A percentile compares a stretch with the other conserved stretches of the same genome.
phyloP scores from a whole-genome alignment of 2,797 vertebrate genomes.

The Falco naumanni region DNA sequence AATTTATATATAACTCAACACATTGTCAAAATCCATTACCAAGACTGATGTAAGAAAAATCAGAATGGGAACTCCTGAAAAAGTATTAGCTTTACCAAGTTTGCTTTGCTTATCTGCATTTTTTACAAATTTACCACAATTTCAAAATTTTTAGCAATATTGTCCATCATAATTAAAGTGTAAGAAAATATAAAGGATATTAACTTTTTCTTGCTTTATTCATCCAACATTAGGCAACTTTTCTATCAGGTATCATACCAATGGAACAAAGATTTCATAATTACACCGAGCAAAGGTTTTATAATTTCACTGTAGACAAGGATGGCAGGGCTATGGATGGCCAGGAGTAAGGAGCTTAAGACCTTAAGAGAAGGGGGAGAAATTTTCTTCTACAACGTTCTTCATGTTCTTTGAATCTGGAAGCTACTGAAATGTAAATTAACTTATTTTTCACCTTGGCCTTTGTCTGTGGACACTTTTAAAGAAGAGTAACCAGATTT shows the following conservation, averaged over 20 bases:
- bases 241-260: background rate
- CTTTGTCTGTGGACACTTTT: background rate
- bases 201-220: background rate
- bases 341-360: background rate
- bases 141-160: background rate
- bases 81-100: background rate
- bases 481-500: background rate
- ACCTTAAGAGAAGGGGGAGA: background rate
- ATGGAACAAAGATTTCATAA: background rate
- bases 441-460: background rate
- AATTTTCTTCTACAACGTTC: background rate
- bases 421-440: background rate
- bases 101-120: background rate
- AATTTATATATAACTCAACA: background rate
- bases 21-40: background rate
- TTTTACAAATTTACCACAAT: background rate
- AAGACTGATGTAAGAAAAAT: background rate
- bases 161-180: background rate
- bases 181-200: background rate
- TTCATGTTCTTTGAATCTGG: background rate
- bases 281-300: background rate
- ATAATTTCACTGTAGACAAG: background rate
- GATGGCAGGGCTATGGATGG: background rate
- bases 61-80: background rate
- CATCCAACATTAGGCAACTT: background rate